Percentiles rank a stretch among this genome's conserved stretches.
Conservation (phyloP, 2,113 vertebrate genomes). For the Vanacampus margaritifer region DNA sequence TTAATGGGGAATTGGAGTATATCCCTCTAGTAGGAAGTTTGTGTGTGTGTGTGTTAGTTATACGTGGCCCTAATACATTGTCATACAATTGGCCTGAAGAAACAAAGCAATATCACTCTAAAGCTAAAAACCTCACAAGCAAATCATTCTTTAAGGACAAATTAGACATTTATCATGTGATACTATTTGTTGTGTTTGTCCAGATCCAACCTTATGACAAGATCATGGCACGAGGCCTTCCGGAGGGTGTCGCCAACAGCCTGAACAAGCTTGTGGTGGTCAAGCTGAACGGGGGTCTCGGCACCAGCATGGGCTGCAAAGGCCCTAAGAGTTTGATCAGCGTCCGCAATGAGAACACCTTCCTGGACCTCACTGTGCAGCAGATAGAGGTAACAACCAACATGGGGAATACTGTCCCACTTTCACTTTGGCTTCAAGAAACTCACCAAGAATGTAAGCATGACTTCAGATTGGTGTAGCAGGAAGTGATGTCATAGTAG, state of each 20-base stretch:
- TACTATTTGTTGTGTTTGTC: neutral
- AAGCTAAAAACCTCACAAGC: no score
- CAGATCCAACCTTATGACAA: conserved; percentile 96
- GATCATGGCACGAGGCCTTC: conserved; percentile 83
- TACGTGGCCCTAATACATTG: no score
- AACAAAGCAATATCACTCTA: no score
- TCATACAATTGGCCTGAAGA: no score
- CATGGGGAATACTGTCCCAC: neutral
- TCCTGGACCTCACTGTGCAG: conserved; percentile 95
- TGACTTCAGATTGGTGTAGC: conserved; percentile 9
- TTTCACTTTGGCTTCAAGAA: neutral
- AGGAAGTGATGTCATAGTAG: conserved; percentile 14
- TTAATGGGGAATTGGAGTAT: no score
- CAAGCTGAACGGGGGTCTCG: conserved; percentile 95
- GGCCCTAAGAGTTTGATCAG: conserved; percentile 97
- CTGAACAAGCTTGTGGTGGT: conserved; percentile 95
- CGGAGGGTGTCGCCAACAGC: conserved; percentile 81
- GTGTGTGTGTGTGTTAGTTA: no score
- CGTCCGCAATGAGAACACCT: conserved; percentile 96
- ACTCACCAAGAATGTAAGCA: neutral
- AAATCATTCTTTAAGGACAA: no score
- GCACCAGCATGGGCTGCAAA: conserved; percentile 98
- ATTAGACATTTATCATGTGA: neutral
- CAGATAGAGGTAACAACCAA: conserved; percentile 86
- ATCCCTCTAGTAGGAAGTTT: no score